Base-by-base conservation (phyloP, 1,140 invertebrate genomes). In the Eupristina koningsbergeri region DNA sequence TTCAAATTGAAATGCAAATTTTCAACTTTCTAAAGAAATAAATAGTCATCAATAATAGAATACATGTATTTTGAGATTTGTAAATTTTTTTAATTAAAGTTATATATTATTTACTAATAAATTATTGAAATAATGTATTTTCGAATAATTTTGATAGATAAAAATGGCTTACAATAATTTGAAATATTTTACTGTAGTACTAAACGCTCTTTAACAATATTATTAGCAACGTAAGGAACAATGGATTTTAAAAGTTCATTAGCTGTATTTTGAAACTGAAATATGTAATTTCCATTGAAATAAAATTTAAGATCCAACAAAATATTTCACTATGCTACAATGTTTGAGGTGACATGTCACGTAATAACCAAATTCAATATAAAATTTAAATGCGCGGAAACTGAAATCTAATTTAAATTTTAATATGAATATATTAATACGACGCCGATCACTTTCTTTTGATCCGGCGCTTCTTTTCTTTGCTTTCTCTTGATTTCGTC, bases 11-110 rank as follows among this genome's bases (percentile, higher is more conserved):
- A 69, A 71, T 71, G 67, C 36, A 41, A 71, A 71, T 41, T 71
- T 41, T 71, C 67, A 41, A 41, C 67, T 71, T 71, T 71, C 67
- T 41, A 71, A 71, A 71, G 41, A 71, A 71, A 22, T 41, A 26
- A 71, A 71, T 71, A 71, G 41, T 13, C 34, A 69, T 69, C 17
- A 15, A 41, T 71, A 71, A 71, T 71, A 71, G 41, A 71, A 17
- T 1, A 71, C 36, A 17, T 41, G n/a, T 19, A 11, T 41, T 69
- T 71, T 41, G 41, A 71, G 11, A 41, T 6, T 26, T 22, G 13
- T 41, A 69, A 36, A 71, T 71, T 41, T 36, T 41, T 71, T 13
- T 8, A 71, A 71, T 71, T 71, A n/a, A 71, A 71, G 7, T 6
- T 41, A 41, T 71, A 26, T 5, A 71, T 71, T 19, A n/a, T 22